Base-by-base conservation (phyloP, 2,113 vertebrate genomes). In the Arenaria interpres region DNA sequence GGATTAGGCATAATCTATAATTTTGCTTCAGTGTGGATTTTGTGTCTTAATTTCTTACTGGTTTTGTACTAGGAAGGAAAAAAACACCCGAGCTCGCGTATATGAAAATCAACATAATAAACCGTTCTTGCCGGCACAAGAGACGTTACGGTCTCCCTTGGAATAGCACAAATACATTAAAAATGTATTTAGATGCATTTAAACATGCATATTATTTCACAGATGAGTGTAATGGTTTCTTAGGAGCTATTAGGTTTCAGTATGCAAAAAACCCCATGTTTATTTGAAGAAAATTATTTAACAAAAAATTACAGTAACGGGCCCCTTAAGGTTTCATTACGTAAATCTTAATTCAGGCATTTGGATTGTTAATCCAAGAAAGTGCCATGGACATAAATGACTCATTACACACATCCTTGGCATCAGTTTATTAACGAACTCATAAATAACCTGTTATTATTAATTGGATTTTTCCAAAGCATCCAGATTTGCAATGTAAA, bases 131-230 rank as follows among this genome's bases (percentile, higher is more conserved):
- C 53, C 19, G 51, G 72, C 68, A 33, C 86, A 75, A 87, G 73
- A 81, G 83, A 50, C 80, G 11, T 95, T 82, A 69, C 4, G 46
- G 48, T 62, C 86, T 68, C 59, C 66, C 88, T 59, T 84, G 74
- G 78, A 92, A 87, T 24, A 75, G 68, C 69, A 69, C 17, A 76
- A 76, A 86, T 67, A 56, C 63, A 94, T 96, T 96, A 94, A 92
- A 94, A 96, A 89, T 94, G 82, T 71, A 92, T 89, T 83, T 91
- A 72, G 78, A 30, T 46, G 87, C 74, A 63, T 85, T 94, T 96
- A 90, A 94, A 90, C 86, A 92, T 72, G 95, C 82, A 96, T 94
- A 88, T 94, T 85, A 89, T 94, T 94, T 88, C 81, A 69, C 74
- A 90, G 89, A 68, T 48, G 82, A 92, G 63, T 21, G 45, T 84